These are phyloP conservation scores for Balaenoptera acutorostrata DNA, from an alignment of 2,113 vertebrate genomes.

Conservation along the genomic window DNA sequence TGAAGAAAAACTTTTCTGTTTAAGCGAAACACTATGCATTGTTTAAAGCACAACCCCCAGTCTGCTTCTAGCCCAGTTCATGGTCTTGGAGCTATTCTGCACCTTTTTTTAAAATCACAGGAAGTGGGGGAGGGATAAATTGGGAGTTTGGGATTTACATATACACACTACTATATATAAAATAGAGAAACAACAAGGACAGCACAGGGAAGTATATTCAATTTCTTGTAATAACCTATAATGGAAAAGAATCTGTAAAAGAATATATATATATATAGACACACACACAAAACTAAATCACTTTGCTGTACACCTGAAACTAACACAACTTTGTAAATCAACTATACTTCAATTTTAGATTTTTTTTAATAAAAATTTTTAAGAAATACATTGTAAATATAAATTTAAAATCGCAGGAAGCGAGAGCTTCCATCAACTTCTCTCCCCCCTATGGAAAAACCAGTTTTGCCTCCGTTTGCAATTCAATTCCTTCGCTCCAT, in stretches of 20 bases:
- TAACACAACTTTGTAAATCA: not conserved
- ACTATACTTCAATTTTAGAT: not conserved
- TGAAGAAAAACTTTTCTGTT: not conserved
- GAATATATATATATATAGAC: not conserved
- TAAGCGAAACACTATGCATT: not conserved
- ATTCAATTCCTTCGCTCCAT: not conserved
- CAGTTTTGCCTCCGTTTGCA: conserved; percentile 20
- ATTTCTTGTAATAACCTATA: not conserved
- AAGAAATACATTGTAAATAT: not conserved
- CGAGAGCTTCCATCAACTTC: not conserved
- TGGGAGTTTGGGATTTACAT: not conserved
- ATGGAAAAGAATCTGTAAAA: not conserved
- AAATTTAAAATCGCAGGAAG: not conserved
- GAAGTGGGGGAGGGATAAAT: not conserved
- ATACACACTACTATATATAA: not conserved
- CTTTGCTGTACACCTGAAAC: not conserved
- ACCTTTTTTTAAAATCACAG: not conserved
- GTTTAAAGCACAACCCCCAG: not conserved
- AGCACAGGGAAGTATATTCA: not conserved
- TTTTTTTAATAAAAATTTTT: not conserved
- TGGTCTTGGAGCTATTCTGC: not conserved
- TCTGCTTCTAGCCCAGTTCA: not conserved
- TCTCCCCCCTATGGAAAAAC: conserved; percentile 25
- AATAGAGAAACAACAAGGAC: not conserved
- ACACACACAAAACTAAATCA: not conserved